Evolutionary conservation across 2,888 invertebrate species (phyloP).

Genomic region (Phasia obesa): DNA sequence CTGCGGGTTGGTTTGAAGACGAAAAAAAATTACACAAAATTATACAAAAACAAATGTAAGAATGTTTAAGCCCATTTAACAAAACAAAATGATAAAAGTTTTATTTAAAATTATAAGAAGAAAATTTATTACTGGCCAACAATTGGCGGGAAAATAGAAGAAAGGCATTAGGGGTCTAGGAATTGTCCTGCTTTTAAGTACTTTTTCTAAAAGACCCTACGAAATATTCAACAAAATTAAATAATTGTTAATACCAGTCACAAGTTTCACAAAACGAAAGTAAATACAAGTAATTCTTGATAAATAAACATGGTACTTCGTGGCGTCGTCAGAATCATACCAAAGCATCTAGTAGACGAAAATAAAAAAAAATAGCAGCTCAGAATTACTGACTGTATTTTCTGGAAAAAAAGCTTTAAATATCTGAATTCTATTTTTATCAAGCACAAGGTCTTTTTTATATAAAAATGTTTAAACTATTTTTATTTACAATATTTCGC

Average conservation of each 20-base stretch:
- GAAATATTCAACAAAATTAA: conserved; percentile 10
- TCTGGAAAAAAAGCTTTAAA: conserved; percentile 57
- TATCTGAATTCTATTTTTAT: too few relatives aligned
- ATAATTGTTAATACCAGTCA: conserved; percentile 39
- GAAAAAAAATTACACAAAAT: conserved; percentile 31
- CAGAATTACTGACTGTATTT: conserved; percentile 51
- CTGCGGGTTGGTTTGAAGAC: conserved; percentile 58
- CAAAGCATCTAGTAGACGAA: conserved; percentile 15
- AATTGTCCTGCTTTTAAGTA: conserved; percentile 48
- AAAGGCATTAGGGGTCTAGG: conserved; percentile 49
- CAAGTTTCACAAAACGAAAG: conserved; percentile 33
- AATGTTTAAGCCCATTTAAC: conserved; percentile 66
- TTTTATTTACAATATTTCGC: too few relatives aligned
- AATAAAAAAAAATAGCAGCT: conserved; percentile 12
- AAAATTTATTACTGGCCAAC: conserved; percentile 67
- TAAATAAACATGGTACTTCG: conserved; percentile 55
- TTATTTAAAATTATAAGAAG: conserved; percentile 59
- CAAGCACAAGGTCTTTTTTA: too few relatives aligned
- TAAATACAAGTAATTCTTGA: conserved; percentile 53
- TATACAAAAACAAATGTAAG: conserved; percentile 34
- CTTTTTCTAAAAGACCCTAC: conserved; percentile 37
- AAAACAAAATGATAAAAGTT: conserved; percentile 69
- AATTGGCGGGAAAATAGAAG: conserved; percentile 26
- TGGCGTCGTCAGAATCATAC: conserved; percentile 48
- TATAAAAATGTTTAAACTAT: too few relatives aligned